Percentiles rank a stretch among this genome's conserved stretches.
phyloP scores from a whole-genome alignment of 2,113 vertebrate species.

The Oryzias javanicus region DNA sequence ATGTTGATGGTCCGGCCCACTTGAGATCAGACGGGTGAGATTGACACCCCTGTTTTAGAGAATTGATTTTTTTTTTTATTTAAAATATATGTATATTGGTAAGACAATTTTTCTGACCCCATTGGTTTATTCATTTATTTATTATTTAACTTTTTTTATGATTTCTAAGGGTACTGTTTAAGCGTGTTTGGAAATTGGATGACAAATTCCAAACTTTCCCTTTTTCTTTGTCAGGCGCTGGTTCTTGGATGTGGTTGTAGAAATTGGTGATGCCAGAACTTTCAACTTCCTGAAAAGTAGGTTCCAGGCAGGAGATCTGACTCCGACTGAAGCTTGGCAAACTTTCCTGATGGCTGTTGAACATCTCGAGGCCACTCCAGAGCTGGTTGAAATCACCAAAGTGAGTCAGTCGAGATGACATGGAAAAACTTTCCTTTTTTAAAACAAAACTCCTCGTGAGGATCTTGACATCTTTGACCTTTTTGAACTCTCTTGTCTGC shows the following conservation, averaged over 20 bases:
- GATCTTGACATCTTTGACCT: no score
- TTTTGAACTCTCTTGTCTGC: neutral
- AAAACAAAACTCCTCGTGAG: no score
- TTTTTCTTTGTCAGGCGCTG: slow-evolving; percentile 67
- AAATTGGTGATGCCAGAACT: slow-evolving; percentile 67
- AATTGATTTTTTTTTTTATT: no score
- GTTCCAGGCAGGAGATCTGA: slow-evolving; percentile 69
- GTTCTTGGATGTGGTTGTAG: slow-evolving; percentile 76
- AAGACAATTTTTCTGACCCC: no score
- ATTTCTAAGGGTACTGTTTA: no score
- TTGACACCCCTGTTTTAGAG: no score
- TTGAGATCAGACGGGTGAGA: no score
- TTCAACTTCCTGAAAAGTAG: slow-evolving; percentile 78
- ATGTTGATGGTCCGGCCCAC: no score
- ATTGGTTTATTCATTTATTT: no score
- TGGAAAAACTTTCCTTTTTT: neutral
- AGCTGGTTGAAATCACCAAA: slow-evolving; percentile 70
- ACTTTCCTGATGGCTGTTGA: slow-evolving; percentile 72
- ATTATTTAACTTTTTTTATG: no score
- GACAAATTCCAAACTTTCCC: neutral
- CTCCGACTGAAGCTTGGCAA: slow-evolving; percentile 63
- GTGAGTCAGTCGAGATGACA: slow-evolving; percentile 43
- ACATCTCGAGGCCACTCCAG: slow-evolving; percentile 62
- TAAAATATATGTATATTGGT: no score
- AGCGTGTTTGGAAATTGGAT: no score